Evolutionary conservation across 2,113 vertebrate species (phyloP), one percentile per base, ranked within the genome.

Genomic region (Dipodomys stephensi): DNA sequence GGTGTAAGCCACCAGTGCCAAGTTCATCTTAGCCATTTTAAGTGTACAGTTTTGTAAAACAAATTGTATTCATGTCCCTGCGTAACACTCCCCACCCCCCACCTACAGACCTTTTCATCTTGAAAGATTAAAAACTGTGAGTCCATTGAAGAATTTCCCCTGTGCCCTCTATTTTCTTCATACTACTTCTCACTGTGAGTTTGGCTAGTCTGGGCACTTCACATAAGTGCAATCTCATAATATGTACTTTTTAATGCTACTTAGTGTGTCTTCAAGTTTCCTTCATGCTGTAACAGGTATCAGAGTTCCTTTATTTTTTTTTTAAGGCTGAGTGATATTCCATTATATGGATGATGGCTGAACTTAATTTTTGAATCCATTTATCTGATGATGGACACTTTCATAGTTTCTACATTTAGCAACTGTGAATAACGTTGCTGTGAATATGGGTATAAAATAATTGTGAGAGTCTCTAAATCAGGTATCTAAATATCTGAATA

Each of bases 151-250:
- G 18, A 49, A 7, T 32, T 53, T 3, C 22, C 10, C 8, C 28
- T 22, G 27, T 6, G 25, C 1, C 10, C 18, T 11, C 13, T 13
- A 64, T 28, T 6, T 6, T 72, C 23, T 22, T 22, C 28, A 2
- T 9, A 16, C 18, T 20, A 7, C 12, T 16, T 69, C 57, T 68
- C 49, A 49, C 49, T 80, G 35, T 16, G 30, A 62, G 23, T 20
- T 30, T 83, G 57, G 30, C 46, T 60, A 2, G 18, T 64, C 18
- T 13, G 1, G 19, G 15, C 10, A 23, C 19, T 28, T 64, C 25
- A n/a, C 9, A 1, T 7, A 22, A 27, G 12, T 7, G 60, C 22
- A 22, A 19, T 46, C 4, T 18, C 1, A 5, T 0, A 3, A 13
- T 13, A 12, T 35, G 15, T 57, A 65, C 18, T 23, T 7, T 65